Base-by-base conservation (phyloP, 2,113 vertebrate genomes). In the Sceloporus undulatus region DNA sequence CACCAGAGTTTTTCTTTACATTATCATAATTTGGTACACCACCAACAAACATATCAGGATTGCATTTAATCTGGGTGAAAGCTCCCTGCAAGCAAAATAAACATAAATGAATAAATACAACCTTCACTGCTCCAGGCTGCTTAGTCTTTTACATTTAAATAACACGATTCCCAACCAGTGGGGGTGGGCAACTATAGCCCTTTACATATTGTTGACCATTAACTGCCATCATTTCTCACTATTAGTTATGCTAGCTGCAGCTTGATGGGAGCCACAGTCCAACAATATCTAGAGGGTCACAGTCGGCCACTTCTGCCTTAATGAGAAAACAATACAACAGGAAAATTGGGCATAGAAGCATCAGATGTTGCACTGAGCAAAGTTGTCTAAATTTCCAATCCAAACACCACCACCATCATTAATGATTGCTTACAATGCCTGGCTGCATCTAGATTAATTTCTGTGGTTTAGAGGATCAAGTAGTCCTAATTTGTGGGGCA, bases 61-160 rank as follows among this genome's bases (percentile, higher is more conserved):
- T 99, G 96, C 99, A 99, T 85, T 98, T 99, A 89, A 99, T 99
- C 94, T 99, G 99, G 14, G 99, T 99, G 94, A 99, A 99, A 80
- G 98, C 98, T 11, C 99, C 99, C 99, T 99, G 93, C 14, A 87
- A 91, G 62, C 66, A 71, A 80, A 78, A 78, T 18, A 0, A 87
- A 68, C 23, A 85, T 68, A 14, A 34, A 87, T 1, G 82, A 76
- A 0, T 25, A 18, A n/a, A 27, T 90, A 88, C 73, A 71, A 9
- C 59, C n/a, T 68, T 9, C 11, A 8, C 65, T 52, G n/a, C 59
- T 62, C 16, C 14, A 14, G 59, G 13, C 59, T 62, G 59, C 59
- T 4, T 62, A 62, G 48, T 48, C 59, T 9, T 13, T 48, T 48
- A 5, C 25, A 11, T 42, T 62, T 59, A 56, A n/a, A 75, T 59